Evolutionary conservation across 1,140 invertebrate species (phyloP).

Genomic region (Drosophila seguyi): DNA sequence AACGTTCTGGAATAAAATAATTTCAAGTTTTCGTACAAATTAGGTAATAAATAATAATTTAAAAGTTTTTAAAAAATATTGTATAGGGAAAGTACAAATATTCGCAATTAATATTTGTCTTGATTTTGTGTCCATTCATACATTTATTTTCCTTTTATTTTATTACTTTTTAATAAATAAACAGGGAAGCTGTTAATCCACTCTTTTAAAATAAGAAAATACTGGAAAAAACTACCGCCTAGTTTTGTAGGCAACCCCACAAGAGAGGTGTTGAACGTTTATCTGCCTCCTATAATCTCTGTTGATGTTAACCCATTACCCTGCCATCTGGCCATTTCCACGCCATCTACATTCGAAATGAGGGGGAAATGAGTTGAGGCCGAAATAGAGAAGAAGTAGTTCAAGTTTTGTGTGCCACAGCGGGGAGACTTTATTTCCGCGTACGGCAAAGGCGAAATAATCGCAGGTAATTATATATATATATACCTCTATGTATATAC

Average conservation of each 20-base stretch:
- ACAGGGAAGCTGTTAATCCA: too few species aligned
- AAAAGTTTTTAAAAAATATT: too few species aligned
- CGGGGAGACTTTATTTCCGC: constrained; percentile 37
- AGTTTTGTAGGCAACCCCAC: neutral
- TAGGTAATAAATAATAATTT: too few species aligned
- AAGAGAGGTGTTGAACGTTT: constrained; percentile 10
- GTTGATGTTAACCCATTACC: constrained; percentile 16
- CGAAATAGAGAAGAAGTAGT: constrained; percentile 33
- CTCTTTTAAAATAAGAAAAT: neutral
- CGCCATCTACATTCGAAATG: constrained; percentile 29
- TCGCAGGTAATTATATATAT: constrained; percentile 46
- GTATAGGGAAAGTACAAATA: too few species aligned
- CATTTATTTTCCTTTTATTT: too few species aligned
- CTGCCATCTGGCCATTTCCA: constrained; percentile 2
- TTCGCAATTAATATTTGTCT: too few species aligned
- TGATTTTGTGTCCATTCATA: too few species aligned
- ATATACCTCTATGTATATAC: constrained; percentile 20
- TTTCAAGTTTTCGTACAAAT: too few species aligned
- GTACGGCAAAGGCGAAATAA: constrained; percentile 29
- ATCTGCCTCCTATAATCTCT: constrained; percentile 4
- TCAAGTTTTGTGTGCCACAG: constrained; percentile 50
- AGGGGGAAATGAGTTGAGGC: constrained; percentile 6
- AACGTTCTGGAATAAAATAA: too few species aligned
- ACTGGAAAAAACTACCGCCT: neutral
- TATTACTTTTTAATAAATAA: neutral